These are phyloP conservation scores for Clarias platycephalus DNA, from an alignment of 2,797 vertebrate species.

Conservation along the genomic window DNA sequence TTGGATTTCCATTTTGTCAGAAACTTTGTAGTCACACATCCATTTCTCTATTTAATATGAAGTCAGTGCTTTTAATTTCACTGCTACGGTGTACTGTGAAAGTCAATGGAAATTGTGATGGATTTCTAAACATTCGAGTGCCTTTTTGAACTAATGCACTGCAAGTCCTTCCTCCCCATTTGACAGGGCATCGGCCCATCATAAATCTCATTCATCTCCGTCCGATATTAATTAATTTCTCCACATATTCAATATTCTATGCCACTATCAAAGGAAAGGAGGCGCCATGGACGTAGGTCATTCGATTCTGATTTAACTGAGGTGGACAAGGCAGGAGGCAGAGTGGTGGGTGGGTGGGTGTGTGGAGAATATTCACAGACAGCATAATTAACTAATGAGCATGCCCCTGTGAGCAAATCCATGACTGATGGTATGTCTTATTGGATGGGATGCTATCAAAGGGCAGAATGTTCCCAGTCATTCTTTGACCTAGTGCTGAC, in stretches of 20 bases:
- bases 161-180: conserved; percentile 21
- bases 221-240: conserved; percentile 40
- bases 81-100: conserved; percentile 5
- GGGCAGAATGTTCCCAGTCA: conserved; percentile 42
- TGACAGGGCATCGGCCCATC: conserved; percentile 18
- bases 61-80: neutral
- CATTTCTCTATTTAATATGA: conserved; percentile 11
- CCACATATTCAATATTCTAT: conserved; percentile 31
- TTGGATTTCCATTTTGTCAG: neutral
- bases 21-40: neutral
- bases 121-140: conserved; percentile 20
- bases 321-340: conserved; percentile 43
- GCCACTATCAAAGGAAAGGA: neutral
- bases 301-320: conserved; percentile 48
- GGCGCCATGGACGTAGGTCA: conserved; percentile 21
- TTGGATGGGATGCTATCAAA: conserved; percentile 48
- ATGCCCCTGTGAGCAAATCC: conserved; percentile 36
- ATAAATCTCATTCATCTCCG: conserved; percentile 21
- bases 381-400: conserved; percentile 59
- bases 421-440: conserved; percentile 54
- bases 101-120: conserved; percentile 2
- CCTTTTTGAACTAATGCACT: conserved; percentile 16
- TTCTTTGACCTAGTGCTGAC: conserved; percentile 42
- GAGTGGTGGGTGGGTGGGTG: conserved; percentile 9
- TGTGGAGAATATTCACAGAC: conserved; percentile 47